These are phyloP conservation scores for Myrmophylax atrothorax DNA, from an alignment of 2,113 vertebrate species.

Conservation along the genomic window DNA sequence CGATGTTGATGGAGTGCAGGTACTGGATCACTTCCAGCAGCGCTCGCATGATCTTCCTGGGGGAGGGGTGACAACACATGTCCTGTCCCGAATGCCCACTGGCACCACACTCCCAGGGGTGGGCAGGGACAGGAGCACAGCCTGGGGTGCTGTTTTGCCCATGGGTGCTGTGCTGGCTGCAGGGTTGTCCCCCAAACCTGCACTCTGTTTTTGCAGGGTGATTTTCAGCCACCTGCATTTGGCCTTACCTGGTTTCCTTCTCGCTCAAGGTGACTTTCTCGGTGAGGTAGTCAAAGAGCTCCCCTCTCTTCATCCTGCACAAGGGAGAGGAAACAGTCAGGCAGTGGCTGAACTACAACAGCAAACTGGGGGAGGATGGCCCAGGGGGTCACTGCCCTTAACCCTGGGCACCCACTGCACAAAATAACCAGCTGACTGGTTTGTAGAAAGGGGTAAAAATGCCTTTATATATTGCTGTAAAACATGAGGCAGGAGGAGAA, in stretches of 20 bases:
- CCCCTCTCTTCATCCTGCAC: conserved; percentile 91
- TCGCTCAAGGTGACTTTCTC: conserved; percentile 96
- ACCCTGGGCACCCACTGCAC: background rate
- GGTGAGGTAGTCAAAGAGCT: conserved; percentile 98
- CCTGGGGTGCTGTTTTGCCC: background rate
- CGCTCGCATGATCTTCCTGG: conserved; percentile 92
- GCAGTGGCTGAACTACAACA: background rate
- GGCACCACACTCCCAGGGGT: fast-evolving
- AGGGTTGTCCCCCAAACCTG: background rate
- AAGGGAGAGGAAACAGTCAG: background rate
- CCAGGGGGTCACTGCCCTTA: fast-evolving
- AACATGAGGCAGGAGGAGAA: background rate
- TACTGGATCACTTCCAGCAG: conserved; percentile 90
- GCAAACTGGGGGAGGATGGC: background rate
- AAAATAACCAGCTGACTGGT: background rate
- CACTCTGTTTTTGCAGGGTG: fast-evolving
- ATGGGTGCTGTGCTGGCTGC: fast-evolving
- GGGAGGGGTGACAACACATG: background rate
- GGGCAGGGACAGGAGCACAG: background rate
- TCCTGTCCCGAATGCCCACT: fast-evolving
- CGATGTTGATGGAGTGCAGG: conserved; percentile 89
- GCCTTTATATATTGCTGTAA: background rate
- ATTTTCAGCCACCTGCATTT: background rate
- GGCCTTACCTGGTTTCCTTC: conserved; percentile 93
- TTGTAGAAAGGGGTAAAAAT: background rate